Evolutionary conservation across 2,797 vertebrate genomes (phyloP).

Genomic region (Potorous gilbertii): DNA sequence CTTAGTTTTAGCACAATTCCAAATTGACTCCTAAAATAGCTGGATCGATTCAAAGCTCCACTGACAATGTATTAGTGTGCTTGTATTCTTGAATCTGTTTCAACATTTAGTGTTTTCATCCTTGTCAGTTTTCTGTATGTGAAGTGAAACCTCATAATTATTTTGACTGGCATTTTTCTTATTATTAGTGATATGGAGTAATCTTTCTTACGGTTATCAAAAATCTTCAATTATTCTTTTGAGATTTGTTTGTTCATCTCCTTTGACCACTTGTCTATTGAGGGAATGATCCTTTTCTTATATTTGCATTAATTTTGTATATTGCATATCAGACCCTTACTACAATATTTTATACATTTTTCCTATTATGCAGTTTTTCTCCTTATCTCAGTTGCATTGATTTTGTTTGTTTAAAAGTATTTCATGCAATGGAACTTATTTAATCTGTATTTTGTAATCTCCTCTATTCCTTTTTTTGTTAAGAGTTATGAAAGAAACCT

Average conservation of each 20-base stretch:
- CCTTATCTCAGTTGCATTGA: not conserved
- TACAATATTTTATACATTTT: not conserved
- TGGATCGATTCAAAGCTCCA: not conserved
- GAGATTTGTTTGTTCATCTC: not conserved
- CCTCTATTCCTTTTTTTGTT: not conserved
- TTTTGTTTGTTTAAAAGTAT: not conserved
- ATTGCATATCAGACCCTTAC: not conserved
- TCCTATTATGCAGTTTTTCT: not conserved
- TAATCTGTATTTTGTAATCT: not conserved
- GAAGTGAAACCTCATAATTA: not conserved
- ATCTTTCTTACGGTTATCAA: not conserved
- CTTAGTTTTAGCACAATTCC: not conserved
- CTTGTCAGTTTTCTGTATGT: not conserved
- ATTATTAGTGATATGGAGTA: not conserved
- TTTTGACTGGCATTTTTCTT: not conserved
- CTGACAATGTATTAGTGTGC: not conserved
- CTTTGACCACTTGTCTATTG: not conserved
- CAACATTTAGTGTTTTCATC: not conserved
- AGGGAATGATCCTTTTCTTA: not conserved
- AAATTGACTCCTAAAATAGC: not conserved
- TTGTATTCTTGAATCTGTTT: not conserved
- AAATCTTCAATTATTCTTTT: not conserved
- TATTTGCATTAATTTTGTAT: not conserved
- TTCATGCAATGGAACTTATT: not conserved
- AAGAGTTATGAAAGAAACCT: not conserved